A percentile compares a stretch with the other conserved stretches of the same genome.
phyloP scores from a whole-genome alignment of 2,113 vertebrate genomes.

The Micronycteris hirsuta region DNA sequence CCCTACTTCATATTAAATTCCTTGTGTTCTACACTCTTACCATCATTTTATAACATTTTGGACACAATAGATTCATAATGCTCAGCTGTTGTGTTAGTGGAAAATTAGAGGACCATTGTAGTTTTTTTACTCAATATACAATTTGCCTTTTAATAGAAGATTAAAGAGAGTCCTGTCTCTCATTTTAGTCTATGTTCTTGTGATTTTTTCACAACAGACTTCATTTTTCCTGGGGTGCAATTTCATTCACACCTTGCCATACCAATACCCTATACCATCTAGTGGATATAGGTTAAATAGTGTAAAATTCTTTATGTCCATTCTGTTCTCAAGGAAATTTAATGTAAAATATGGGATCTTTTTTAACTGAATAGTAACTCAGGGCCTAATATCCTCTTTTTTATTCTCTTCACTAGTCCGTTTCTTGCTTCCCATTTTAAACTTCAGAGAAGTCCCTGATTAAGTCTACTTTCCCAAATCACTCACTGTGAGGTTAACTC shows the following conservation, averaged over 20 bases:
- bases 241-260: neutral
- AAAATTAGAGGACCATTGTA: neutral
- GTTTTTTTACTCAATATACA: neutral
- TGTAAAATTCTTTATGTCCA: neutral
- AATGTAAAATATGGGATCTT: neutral
- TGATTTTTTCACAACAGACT: neutral
- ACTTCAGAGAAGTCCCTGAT: neutral
- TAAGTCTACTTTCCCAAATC: neutral
- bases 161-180: neutral
- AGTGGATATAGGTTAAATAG: neutral
- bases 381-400: neutral
- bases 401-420: neutral
- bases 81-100: neutral
- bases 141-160: neutral
- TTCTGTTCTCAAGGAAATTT: neutral
- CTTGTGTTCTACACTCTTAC: neutral
- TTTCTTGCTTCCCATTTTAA: conserved; percentile 20
- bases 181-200: neutral
- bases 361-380: neutral
- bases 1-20: neutral
- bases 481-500: neutral
- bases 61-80: neutral
- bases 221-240: neutral
- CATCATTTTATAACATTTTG: conserved; percentile 15
- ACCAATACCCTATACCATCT: neutral